Conservation (phyloP, 2,888 invertebrate genomes). For the Pasiphila rectangulata region DNA sequence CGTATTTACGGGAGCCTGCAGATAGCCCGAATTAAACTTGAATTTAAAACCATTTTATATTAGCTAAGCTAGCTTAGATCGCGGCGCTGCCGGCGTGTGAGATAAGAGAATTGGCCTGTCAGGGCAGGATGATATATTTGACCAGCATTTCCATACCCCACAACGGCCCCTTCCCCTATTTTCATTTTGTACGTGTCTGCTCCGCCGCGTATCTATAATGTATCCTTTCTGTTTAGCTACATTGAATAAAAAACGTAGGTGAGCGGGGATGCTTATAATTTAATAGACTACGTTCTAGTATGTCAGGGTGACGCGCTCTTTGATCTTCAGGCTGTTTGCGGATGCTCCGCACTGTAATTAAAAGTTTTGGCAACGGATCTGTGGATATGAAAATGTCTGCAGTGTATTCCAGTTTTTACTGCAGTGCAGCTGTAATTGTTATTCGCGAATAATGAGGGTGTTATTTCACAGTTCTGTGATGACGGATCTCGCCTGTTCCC, state of each 20-base stretch:
- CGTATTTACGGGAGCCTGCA: constrained; percentile 72
- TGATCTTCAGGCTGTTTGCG: constrained; percentile 36
- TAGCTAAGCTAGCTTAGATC: constrained; percentile 81
- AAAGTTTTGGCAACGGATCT: constrained; percentile 54
- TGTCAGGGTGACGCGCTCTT: constrained; percentile 57
- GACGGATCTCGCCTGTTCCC: constrained; percentile 30
- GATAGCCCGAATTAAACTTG: constrained; percentile 80
- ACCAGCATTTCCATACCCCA: constrained; percentile 91
- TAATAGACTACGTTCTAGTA: constrained; percentile 61
- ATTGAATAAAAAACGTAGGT: constrained; percentile 71
- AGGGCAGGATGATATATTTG: constrained; percentile 93
- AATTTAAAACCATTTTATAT: constrained; percentile 82
- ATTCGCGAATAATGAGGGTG: constrained; percentile 45
- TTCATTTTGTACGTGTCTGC: constrained; percentile 81
- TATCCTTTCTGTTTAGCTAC: constrained; percentile 74
- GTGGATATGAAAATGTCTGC: constrained; percentile 45
- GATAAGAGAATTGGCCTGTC: constrained; percentile 95
- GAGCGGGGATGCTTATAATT: constrained; percentile 65
- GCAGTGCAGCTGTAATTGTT: constrained; percentile 53
- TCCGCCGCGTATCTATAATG: constrained; percentile 74
- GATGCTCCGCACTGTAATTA: constrained; percentile 53
- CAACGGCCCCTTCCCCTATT: constrained; percentile 67
- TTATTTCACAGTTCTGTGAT: constrained; percentile 46
- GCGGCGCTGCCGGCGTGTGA: constrained; percentile 80
- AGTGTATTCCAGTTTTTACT: constrained; percentile 45